Conservation (phyloP, 2,888 invertebrate species). For the Agonopterix alstromeriana region DNA sequence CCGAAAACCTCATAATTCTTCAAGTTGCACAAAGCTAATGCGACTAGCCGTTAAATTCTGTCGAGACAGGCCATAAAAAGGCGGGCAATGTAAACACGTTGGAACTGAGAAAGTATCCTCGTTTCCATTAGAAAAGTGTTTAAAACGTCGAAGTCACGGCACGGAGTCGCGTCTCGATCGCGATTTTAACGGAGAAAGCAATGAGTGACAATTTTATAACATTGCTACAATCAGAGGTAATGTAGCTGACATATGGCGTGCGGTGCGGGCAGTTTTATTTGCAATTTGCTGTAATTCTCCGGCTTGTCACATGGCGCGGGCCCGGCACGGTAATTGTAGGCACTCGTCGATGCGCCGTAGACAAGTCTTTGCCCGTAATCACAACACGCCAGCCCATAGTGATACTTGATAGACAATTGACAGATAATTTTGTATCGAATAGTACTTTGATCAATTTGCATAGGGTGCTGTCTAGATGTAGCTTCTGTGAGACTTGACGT, state of each 20-base stretch:
- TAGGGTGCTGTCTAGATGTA: background rate
- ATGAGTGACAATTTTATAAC: slow-evolving; percentile 22
- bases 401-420: slow-evolving; percentile 10
- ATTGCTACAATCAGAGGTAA: slow-evolving; percentile 20
- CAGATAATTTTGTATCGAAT: slow-evolving; percentile 5
- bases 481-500: background rate
- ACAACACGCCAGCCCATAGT: slow-evolving; percentile 10
- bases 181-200: slow-evolving; percentile 23
- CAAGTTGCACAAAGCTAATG: background rate
- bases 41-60: background rate
- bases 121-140: slow-evolving; percentile 23
- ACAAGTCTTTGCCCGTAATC: slow-evolving; percentile 10
- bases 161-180: slow-evolving; percentile 14
- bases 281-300: slow-evolving; percentile 30
- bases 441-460: slow-evolving; percentile 5
- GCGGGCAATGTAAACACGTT: slow-evolving; percentile 18
- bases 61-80: slow-evolving; percentile 16
- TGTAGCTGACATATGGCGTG: slow-evolving; percentile 11
- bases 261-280: slow-evolving; percentile 18
- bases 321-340: slow-evolving; percentile 6
- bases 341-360: slow-evolving; percentile 7
- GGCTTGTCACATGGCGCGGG: slow-evolving; percentile 10
- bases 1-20: too few relatives aligned
- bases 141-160: slow-evolving; percentile 11
- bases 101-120: slow-evolving; percentile 24